These are phyloP conservation scores for Platyura marginata DNA, from an alignment of 1,140 invertebrate genomes.

Conservation along the genomic window DNA sequence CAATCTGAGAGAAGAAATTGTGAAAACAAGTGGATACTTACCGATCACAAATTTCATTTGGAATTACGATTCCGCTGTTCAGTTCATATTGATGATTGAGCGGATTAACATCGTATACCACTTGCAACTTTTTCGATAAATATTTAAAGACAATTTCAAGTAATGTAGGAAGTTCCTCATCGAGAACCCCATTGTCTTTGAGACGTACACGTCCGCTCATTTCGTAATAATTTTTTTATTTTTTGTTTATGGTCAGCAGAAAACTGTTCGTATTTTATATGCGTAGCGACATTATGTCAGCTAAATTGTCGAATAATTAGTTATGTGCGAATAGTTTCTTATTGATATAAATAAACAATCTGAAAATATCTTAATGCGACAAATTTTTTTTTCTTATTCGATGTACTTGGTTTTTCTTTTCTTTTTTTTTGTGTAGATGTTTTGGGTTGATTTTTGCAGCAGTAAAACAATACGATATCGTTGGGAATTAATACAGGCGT, in stretches of 20 bases:
- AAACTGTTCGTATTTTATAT: neutral
- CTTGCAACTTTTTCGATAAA: conserved; percentile 39
- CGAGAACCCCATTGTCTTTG: conserved; percentile 20
- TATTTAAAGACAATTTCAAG: conserved; percentile 41
- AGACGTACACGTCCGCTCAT: conserved; percentile 25
- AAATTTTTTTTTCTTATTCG: no score
- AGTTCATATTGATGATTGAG: conserved; percentile 22
- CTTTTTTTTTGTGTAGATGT: no score
- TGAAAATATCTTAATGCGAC: no score
- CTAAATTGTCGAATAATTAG: no score
- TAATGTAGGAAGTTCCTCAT: conserved; percentile 26
- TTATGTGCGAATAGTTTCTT: no score
- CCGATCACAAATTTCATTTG: conserved; percentile 50
- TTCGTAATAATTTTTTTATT: neutral
- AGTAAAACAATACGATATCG: no score
- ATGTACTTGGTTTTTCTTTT: no score
- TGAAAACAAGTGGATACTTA: no score
- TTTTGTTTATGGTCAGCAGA: neutral
- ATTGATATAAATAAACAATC: neutral
- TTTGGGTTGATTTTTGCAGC: no score
- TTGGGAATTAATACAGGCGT: no score
- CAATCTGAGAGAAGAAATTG: no score
- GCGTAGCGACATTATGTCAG: no score
- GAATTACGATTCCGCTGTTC: conserved; percentile 35
- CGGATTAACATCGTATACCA: conserved; percentile 28